Evolutionary conservation across 2,888 invertebrate genomes (phyloP).

Genomic region (Sinhomidia bicolor): DNA sequence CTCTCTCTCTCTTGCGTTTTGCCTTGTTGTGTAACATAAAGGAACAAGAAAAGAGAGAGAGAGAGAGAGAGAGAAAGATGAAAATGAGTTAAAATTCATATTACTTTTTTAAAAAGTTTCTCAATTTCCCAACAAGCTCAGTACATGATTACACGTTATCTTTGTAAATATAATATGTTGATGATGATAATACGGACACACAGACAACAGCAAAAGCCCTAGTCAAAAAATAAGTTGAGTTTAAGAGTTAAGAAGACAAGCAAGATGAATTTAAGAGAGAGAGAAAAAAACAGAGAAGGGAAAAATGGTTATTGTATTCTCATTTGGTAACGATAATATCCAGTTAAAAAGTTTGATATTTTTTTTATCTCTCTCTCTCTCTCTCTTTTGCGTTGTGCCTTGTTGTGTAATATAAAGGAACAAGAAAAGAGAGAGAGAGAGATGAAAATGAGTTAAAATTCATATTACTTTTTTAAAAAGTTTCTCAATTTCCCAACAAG

Average conservation of each 20-base stretch:
- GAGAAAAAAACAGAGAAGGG: background rate
- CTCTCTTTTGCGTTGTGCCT: background rate
- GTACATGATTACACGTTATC: too few species aligned
- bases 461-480: background rate
- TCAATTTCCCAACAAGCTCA: background rate
- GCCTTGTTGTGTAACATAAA: constrained; percentile 30
- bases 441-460: constrained; percentile 43
- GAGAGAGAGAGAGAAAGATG: background rate
- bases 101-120: constrained; percentile 7
- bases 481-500: background rate
- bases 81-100: constrained; percentile 46
- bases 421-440: background rate
- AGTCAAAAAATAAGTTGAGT: too few species aligned
- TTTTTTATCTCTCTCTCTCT: constrained; percentile 6
- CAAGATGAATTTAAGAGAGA: background rate
- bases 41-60: background rate
- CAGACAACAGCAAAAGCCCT: constrained; percentile 38
- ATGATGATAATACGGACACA: background rate
- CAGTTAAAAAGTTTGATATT: constrained; percentile 17
- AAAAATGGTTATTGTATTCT: constrained; percentile 64
- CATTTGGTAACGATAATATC: constrained; percentile 56
- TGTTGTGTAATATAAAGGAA: constrained; percentile 10
- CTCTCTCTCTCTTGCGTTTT: background rate
- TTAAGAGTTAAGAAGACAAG: background rate
- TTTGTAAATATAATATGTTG: background rate